phyloP scores from a whole-genome alignment of 2,113 vertebrate species.

The Solea solea region DNA sequence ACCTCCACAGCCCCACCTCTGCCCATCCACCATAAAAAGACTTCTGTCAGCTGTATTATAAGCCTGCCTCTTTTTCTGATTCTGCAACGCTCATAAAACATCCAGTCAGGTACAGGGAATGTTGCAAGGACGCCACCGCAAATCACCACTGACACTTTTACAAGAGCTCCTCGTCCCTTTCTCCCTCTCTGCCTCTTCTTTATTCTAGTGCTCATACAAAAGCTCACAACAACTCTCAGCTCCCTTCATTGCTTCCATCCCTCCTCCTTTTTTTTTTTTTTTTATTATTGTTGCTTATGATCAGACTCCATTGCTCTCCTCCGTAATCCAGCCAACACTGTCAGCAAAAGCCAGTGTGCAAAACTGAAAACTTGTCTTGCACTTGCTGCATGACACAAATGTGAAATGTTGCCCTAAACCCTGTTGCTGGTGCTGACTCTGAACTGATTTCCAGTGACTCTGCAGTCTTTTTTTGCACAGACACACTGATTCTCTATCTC shows the following conservation, averaged over 20 bases:
- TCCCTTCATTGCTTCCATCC: constrained; percentile 3
- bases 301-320: constrained; percentile 18
- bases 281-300: constrained; percentile 2
- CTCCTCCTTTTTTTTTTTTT: constrained; percentile 12
- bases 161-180: constrained; percentile 41
- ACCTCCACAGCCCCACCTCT: constrained; percentile 34
- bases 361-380: constrained; percentile 8
- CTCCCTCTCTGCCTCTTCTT: constrained; percentile 18
- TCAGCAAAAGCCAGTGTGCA: constrained; percentile 8
- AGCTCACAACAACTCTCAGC: constrained; percentile 36
- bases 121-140: constrained; percentile 74
- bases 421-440: constrained; percentile 55
- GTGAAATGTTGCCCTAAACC: constrained; percentile 22
- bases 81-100: constrained; percentile 77
- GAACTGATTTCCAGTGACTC: constrained; percentile 43
- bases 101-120: constrained; percentile 67
- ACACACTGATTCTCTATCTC: constrained; percentile 11
- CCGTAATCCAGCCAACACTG: constrained; percentile 24
- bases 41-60: constrained; percentile 81
- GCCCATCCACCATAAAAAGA: constrained; percentile 74
- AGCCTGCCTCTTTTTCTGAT: constrained; percentile 70
- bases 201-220: constrained; percentile 26
- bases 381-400: constrained; percentile 17
- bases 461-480: constrained; percentile 28
- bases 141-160: constrained; percentile 74